A percentile compares a stretch with the other conserved stretches of the same genome.
Evolutionary conservation across 1,140 invertebrate genomes (phyloP).

Genomic region (Drosophila parabipectinata): DNA sequence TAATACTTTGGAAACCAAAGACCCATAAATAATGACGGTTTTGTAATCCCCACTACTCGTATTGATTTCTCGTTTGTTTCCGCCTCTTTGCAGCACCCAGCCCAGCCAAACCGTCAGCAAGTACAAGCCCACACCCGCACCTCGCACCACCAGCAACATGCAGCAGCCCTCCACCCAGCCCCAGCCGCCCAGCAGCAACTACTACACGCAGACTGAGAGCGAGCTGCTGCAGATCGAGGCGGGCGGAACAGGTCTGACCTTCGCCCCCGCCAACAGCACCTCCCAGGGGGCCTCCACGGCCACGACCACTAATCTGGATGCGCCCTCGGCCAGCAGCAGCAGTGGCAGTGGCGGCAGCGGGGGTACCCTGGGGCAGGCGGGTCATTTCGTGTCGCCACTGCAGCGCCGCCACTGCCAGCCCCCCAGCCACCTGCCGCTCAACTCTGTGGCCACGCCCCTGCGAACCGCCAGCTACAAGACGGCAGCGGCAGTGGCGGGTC

Average conservation of each 20-base stretch:
- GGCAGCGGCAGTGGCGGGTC: conserved; percentile 54
- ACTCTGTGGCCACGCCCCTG: conserved; percentile 75
- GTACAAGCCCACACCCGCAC: conserved; percentile 70
- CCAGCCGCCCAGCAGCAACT: conserved; percentile 76
- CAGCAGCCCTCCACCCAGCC: conserved; percentile 67
- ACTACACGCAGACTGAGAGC: conserved; percentile 82
- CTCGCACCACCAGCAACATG: conserved; percentile 60
- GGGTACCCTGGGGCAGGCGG: conserved; percentile 41
- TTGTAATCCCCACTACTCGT: neutral
- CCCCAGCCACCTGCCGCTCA: conserved; percentile 75
- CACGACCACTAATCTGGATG: conserved; percentile 60
- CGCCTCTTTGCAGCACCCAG: conserved; percentile 35
- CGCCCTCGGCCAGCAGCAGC: conserved; percentile 58
- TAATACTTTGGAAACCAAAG: neutral
- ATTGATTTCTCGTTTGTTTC: conserved; percentile 7
- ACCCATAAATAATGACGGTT: neutral
- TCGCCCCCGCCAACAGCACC: conserved; percentile 34
- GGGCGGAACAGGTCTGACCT: conserved; percentile 52
- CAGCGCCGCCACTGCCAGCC: conserved; percentile 79
- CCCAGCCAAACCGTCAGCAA: conserved; percentile 23
- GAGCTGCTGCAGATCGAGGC: conserved; percentile 78
- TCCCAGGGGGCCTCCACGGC: conserved; percentile 37
- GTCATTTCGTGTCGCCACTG: conserved; percentile 73
- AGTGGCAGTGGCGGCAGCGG: conserved; percentile 56
- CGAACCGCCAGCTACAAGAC: conserved; percentile 75